These are phyloP conservation scores for Coleophora deauratella DNA, from an alignment of 2,888 invertebrate genomes.

Conservation along the genomic window DNA sequence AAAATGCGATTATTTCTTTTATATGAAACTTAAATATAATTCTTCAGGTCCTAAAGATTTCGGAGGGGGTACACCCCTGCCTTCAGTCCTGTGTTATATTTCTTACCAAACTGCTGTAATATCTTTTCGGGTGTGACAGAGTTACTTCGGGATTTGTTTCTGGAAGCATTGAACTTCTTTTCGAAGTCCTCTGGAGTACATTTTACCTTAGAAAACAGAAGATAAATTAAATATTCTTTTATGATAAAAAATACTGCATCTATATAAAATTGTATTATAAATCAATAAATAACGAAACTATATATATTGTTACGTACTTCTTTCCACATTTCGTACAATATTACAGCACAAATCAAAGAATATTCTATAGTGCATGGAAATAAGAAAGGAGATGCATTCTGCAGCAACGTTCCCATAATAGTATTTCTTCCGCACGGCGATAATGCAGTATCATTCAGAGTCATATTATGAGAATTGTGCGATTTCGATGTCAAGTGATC, in stretches of 20 bases:
- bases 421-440: slow-evolving; percentile 74
- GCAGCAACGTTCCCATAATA: slow-evolving; percentile 81
- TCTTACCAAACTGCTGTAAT: slow-evolving; percentile 63
- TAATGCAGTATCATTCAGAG: slow-evolving; percentile 15
- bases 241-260: background rate
- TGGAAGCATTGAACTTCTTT: slow-evolving; percentile 47
- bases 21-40: too few relatives aligned
- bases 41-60: too few relatives aligned
- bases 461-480: slow-evolving; percentile 22
- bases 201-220: slow-evolving; percentile 44
- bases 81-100: too few relatives aligned
- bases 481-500: slow-evolving; percentile 48
- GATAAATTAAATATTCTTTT: background rate
- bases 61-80: too few relatives aligned
- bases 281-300: too few relatives aligned
- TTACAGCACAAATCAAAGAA: slow-evolving; percentile 91
- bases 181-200: slow-evolving; percentile 65
- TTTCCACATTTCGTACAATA: slow-evolving; percentile 94
- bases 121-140: slow-evolving; percentile 69
- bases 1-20: too few relatives aligned
- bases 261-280: too few relatives aligned
- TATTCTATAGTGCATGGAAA: slow-evolving; percentile 94
- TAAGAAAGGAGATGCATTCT: slow-evolving; percentile 84
- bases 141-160: slow-evolving; percentile 60
- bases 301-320: slow-evolving; percentile 71